Evolutionary conservation across 2,888 invertebrate genomes (phyloP).

Genomic region (Melipona beecheii): DNA sequence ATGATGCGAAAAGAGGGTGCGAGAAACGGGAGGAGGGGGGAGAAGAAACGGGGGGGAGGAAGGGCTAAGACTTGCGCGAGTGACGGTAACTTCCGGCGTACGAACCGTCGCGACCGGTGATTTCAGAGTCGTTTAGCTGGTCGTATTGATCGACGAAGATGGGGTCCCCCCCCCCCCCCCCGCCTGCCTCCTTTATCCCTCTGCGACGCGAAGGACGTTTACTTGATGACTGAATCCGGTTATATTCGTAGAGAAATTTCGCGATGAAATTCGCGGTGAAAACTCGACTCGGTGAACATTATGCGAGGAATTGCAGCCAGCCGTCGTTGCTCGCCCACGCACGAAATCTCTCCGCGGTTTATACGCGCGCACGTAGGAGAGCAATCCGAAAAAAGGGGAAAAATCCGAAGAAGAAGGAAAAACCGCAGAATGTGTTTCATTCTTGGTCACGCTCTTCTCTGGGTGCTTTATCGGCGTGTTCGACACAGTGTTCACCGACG

Average conservation of each 20-base stretch:
- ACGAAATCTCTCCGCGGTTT: constrained; percentile 25
- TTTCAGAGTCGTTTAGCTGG: constrained; percentile 65
- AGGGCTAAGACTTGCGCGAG: constrained; percentile 8
- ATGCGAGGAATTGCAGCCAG: constrained; percentile 19
- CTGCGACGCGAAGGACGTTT: constrained; percentile 70
- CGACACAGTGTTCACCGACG: constrained; percentile 32
- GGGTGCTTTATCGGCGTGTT: constrained; percentile 33
- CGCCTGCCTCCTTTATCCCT: too few relatives aligned
- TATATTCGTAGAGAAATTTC: constrained; percentile 43
- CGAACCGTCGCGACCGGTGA: constrained; percentile 60
- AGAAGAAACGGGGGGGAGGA: too few relatives aligned
- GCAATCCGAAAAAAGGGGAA: neutral
- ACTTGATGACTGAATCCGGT: constrained; percentile 73
- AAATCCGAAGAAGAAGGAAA: neutral
- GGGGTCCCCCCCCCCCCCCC: constrained; percentile 69
- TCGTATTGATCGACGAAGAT: constrained; percentile 80
- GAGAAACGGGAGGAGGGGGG: too few relatives aligned
- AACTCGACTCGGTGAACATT: constrained; percentile 32
- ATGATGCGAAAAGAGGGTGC: too few relatives aligned
- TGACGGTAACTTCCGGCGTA: constrained; percentile 24
- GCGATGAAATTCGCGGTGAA: constrained; percentile 46
- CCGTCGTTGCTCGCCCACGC: constrained; percentile 23
- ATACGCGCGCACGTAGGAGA: neutral
- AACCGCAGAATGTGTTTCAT: constrained; percentile 3
- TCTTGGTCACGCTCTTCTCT: neutral